Base-by-base conservation (phyloP, 2,797 vertebrate genomes). In the Paratrypauchen microcephalus region DNA sequence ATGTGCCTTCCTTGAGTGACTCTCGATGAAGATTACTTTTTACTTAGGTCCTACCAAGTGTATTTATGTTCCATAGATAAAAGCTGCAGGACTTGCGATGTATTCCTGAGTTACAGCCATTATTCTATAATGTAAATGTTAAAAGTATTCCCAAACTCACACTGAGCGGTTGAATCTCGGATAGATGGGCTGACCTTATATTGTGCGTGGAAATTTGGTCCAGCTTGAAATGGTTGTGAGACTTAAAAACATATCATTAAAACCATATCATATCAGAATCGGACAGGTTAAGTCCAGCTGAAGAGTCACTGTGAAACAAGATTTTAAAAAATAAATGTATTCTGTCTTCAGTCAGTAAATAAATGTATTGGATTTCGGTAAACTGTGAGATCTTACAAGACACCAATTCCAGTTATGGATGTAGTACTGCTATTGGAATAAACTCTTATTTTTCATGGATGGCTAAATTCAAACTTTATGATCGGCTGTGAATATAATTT, bases 1-100 rank as follows among this genome's bases (percentile, higher is more conserved):
- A 85, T 82, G 84, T 85, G 79, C 89, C 84, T 86, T 84, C 69
- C 71, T 83, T 82, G 69, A 65, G 62, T 64, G 78, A 71, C 81
- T 80, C 77, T 80, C 84, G 71, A 66, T 72, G 68, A 59, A 81
- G 75, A 77, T 85, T 79, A 63, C 57, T 81, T 82, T 41, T 70
- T 64, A 41, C 77, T 77, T 78, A 74, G 26, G 39, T 26, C 54
- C 0, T 28, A 52, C 76, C 69, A 61, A 82, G 69, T 75, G 78
- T 82, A 60, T 66, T 69, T 58, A 63, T 63, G 62, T 50, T 70
- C 47, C 21, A 45, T n/a, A 41, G 18, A 67, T 66, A 58, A 30
- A 30, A 58, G 41, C 15, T 8, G 28, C 21, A 23, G 54, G 9
- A 26, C 13, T 15, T 13, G 26, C 12, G 12, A 56, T 26, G 54